A percentile compares a stretch with the other conserved stretches of the same genome.
Conservation (phyloP, 2,888 invertebrate genomes). For the Bruchidius siliquastri region DNA sequence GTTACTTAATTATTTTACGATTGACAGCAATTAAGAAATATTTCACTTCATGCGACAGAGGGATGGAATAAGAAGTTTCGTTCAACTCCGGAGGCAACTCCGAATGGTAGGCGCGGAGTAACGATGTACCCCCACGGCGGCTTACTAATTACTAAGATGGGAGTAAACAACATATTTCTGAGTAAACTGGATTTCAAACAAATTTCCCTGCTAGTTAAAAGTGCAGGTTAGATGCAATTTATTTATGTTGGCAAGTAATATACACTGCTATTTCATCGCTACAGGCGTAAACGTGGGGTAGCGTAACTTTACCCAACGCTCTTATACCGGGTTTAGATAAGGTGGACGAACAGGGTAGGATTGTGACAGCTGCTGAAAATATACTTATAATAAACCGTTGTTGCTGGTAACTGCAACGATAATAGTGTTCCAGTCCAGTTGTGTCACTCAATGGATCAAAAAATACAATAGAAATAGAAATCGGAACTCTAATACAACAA, state of each 20-base stretch:
- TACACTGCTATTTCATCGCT: constrained; percentile 17
- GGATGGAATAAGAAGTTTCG: constrained; percentile 18
- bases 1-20: background rate
- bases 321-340: background rate
- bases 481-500: no score
- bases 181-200: constrained; percentile 42
- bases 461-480: no score
- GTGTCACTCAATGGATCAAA: no score
- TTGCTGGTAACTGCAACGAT: no score
- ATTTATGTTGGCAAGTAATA: constrained; percentile 30
- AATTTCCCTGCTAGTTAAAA: constrained; percentile 42
- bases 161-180: constrained; percentile 44
- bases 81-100: constrained; percentile 16
- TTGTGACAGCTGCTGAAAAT: background rate
- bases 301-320: background rate
- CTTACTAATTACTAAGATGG: constrained; percentile 40
- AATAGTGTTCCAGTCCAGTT: no score
- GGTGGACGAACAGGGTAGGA: background rate
- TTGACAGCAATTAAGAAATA: background rate
- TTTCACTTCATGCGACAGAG: background rate
- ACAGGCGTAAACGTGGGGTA: constrained; percentile 5
- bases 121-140: constrained; percentile 33
- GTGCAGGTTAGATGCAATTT: constrained; percentile 40
- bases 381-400: no score
- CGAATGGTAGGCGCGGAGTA: background rate